Evolutionary conservation across 1,140 invertebrate species (phyloP), one percentile per base, ranked within the genome.

Genomic region (Pygmarrhopalites habei): DNA sequence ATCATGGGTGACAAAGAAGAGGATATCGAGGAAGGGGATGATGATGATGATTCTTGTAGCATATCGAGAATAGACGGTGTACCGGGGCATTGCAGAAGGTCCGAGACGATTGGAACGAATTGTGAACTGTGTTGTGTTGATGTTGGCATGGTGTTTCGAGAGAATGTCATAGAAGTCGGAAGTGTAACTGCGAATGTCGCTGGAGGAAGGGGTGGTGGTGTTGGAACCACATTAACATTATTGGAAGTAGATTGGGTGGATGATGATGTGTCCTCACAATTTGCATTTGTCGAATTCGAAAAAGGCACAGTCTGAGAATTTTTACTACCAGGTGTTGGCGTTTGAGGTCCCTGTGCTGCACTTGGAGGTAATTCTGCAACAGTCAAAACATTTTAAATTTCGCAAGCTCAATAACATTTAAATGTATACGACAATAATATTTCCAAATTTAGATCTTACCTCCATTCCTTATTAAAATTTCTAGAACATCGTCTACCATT

Each of bases 401-500:
- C n/a, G n/a, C n/a, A n/a, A n/a, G n/a, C n/a, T n/a, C n/a, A n/a
- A n/a, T n/a, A n/a, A n/a, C n/a, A n/a, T n/a, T n/a, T n/a, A n/a
- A n/a, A n/a, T n/a, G n/a, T n/a, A n/a, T n/a, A n/a, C n/a, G n/a
- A n/a, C n/a, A n/a, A n/a, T n/a, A n/a, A n/a, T n/a, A n/a, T n/a
- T n/a, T n/a, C n/a, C n/a, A n/a, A n/a, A n/a, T n/a, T n/a, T 52
- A 39, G 39, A 32, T 52, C 63, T 72, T 70, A 81, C 80, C 80
- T 46, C 92, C 92, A 75, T 92, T 92, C 74, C 92, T 87, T 21
- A 95, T 94, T 0, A 96, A 79, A 71, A 96, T 95, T 73, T 95
- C 92, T n/a, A 97, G 75, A 0, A 96, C 92, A 76, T 96, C 92
- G 73, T 95, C 92, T 62, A 96, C 88, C 39, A 89, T 88, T 75